Base-by-base conservation (phyloP, 2,113 vertebrate genomes). In the Hemichromis elongatus region DNA sequence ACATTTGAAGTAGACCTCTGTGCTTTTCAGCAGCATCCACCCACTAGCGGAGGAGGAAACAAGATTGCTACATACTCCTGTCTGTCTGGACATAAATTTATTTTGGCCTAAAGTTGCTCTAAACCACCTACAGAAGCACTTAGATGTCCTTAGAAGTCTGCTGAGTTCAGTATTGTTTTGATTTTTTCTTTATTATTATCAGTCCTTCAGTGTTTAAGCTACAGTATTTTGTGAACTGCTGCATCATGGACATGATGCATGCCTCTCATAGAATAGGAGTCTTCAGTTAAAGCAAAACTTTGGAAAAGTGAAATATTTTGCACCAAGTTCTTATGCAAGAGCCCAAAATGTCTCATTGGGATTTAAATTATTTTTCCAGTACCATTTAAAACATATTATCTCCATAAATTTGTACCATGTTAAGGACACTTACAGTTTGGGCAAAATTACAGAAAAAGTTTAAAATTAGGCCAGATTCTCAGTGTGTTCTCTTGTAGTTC, bases 1-100 rank as follows among this genome's bases (percentile, higher is more conserved):
- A 87, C 61, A 50, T 87, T 81, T 83, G 52, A 86, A 82, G 82
- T 45, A 86, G 61, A 91, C 28, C 37, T 83, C 78, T 55, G 30
- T 84, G 55, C 82, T 55, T 26, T 75, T 47, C 82, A 63, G 54
- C 63, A 56, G 37, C 73, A 75, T 75, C 24, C 56, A 13, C 42
- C 30, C 68, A 83, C 50, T 14, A 42, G 53, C 21, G 24, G 6
- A 81, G 59, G n/a, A 66, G n/a, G 14, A 80, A 28, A 63, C 24
- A 18, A 56, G 75, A 55, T 59, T 7, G 1, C 78, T 77, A 52
- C 9, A 66, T 61, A 13, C 24, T 83, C 40, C 66, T 37, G 37
- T 82, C 68, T 21, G 47, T 80, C 30, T 87, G 21, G 75, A 79
- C 18, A 55, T 79, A 26, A 57, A 73, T 88, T 81, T 86, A 35